Evolutionary conservation across 2,113 vertebrate genomes (phyloP), one percentile per base, ranked within the genome.

Genomic region (Anseranas semipalmata): DNA sequence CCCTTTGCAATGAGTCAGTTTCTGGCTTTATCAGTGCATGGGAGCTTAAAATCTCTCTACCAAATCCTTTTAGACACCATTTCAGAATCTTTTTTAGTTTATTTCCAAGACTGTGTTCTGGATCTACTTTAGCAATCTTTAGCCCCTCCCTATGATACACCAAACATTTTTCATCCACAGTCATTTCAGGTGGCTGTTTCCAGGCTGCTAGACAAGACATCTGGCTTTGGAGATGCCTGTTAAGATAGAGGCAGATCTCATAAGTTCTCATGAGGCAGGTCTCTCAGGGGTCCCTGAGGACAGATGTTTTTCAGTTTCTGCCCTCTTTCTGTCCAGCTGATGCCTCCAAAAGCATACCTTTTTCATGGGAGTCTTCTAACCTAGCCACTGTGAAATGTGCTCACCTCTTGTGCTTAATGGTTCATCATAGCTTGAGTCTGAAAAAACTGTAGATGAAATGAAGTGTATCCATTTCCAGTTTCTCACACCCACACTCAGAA

Each of bases 131-230:
- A 77, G 9, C 20, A 70, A 19, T 77, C n/a, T 76, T 75, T 66
- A 79, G 58, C 21, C 8, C 4, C 6, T 80, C 28, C 22, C 59
- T 60, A 50, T 28, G 67, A 74, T 25, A 66, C 37, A 71, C 19
- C 48, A 41, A 84, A 60, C 3, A 32, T 72, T 84, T 95, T 87
- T 86, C 41, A 68, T 67, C n/a, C 25, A 5, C 20, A 55, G 37
- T 67, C 8, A 75, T 87, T 93, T 87, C 80, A 84, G 48, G 68
- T 87, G 28, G 21, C 66, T 78, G n/a, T 89, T 96, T 84, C 56
- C 73, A 89, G 68, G 30, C 46, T 77, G 45, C 72, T 18, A 90
- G 68, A 62, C 41, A 81, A 83, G 75, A 62, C 9, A 20, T 24
- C 35, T 82, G 15, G 20, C 75, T 94, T 65, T 75, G 19, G 22